These are phyloP conservation scores for Pseudorasbora parva DNA, from an alignment of 2,113 vertebrate species.

Conservation along the genomic window DNA sequence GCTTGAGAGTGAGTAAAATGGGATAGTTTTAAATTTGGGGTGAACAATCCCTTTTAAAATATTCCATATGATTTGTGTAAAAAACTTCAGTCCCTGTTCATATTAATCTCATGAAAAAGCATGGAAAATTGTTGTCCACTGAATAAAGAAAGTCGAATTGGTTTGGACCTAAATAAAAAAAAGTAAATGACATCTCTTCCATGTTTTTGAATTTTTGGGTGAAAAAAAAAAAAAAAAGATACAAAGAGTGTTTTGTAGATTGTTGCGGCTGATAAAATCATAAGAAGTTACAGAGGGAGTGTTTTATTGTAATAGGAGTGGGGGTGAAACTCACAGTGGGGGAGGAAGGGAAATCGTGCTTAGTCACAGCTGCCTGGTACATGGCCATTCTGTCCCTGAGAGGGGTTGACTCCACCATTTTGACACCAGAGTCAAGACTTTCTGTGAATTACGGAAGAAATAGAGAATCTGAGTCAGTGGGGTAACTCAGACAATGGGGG, in stretches of 20 bases:
- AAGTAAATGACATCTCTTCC: neutral
- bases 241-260: neutral
- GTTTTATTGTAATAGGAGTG: neutral
- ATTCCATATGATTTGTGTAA: neutral
- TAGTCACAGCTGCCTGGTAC: constrained; percentile 92
- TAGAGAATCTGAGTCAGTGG: neutral
- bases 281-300: neutral
- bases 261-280: constrained; percentile 9
- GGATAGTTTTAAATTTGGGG: too few species aligned
- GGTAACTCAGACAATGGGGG: neutral
- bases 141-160: neutral
- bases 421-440: constrained; percentile 61
- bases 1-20: too few species aligned
- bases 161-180: neutral
- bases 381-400: constrained; percentile 93
- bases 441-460: constrained; percentile 60
- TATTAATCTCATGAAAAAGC: neutral
- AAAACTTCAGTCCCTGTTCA: neutral
- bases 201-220: too few species aligned
- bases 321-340: constrained; percentile 63
- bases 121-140: neutral
- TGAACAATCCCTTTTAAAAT: too few species aligned
- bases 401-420: constrained; percentile 82
- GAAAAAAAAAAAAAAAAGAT: neutral
- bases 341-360: constrained; percentile 73